Evolutionary conservation across 2,888 invertebrate genomes (phyloP).

Genomic region (Aromia moschata): DNA sequence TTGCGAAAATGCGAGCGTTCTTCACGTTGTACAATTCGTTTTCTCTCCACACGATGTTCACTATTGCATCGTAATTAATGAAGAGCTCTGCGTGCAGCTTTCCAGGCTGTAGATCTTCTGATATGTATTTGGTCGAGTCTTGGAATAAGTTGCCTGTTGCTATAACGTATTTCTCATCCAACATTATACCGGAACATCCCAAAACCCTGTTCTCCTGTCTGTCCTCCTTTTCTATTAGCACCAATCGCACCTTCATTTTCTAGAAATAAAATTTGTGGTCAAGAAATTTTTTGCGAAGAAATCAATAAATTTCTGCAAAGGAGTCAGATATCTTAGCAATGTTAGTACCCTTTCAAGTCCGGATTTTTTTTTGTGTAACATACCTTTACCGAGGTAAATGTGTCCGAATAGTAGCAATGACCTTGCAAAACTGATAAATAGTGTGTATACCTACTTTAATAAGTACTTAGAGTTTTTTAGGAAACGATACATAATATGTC

Average conservation of each 20-base stretch:
- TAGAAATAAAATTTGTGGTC: constrained; percentile 3
- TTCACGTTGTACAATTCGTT: constrained; percentile 20
- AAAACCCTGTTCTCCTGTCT: constrained; percentile 10
- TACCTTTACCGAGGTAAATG: too few relatives aligned
- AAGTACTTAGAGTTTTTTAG: too few relatives aligned
- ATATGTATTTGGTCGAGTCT: background rate
- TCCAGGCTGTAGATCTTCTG: constrained; percentile 11
- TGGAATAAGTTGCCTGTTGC: constrained; percentile 33
- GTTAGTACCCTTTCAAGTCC: too few relatives aligned
- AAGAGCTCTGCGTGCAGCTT: constrained; percentile 17
- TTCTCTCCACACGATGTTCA: constrained; percentile 31
- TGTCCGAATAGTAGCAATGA: too few relatives aligned
- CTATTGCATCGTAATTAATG: background rate
- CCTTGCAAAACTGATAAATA: too few relatives aligned
- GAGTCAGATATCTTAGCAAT: too few relatives aligned
- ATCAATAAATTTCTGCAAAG: too few relatives aligned
- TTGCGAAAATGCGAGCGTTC: constrained; percentile 28
- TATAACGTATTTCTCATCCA: constrained; percentile 38
- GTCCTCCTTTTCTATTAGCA: constrained; percentile 28
- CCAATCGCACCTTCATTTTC: constrained; percentile 25
- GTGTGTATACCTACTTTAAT: too few relatives aligned
- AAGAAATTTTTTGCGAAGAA: too few relatives aligned
- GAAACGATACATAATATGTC: too few relatives aligned
- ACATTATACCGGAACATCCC: constrained; percentile 35
- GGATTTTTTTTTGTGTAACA: too few relatives aligned